These are phyloP conservation scores for Adineta ricciae DNA, from an alignment of 2,888 invertebrate species.

Conservation along the genomic window DNA sequence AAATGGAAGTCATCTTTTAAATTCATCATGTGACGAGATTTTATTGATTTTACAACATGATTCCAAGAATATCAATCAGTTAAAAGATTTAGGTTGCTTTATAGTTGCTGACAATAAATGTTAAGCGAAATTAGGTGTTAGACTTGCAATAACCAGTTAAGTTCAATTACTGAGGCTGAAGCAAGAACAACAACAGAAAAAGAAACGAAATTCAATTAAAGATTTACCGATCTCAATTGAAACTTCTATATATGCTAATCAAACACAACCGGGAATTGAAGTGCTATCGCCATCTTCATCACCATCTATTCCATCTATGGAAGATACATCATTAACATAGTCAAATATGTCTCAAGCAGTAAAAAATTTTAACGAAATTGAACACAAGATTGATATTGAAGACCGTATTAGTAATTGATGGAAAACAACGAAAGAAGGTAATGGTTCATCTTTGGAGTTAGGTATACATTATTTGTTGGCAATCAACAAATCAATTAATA, in stretches of 20 bases:
- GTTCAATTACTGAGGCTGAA: not conserved
- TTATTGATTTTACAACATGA: not conserved
- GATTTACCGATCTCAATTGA: not conserved
- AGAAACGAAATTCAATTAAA: not conserved
- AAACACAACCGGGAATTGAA: not conserved
- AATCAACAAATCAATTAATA: not conserved
- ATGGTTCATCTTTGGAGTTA: not conserved
- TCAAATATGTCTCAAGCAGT: not conserved
- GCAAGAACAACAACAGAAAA: not conserved
- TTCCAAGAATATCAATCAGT: not conserved
- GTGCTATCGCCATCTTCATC: not conserved
- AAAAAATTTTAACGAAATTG: not conserved
- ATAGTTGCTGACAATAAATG: not conserved
- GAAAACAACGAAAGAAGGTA: not conserved
- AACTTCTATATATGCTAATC: not conserved
- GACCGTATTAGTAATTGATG: not conserved
- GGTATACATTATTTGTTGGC: not conserved
- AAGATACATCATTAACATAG: not conserved
- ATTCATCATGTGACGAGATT: not conserved
- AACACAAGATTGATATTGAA: not conserved
- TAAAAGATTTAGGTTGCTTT: not conserved
- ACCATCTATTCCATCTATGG: too few species aligned
- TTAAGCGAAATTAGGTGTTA: not conserved
- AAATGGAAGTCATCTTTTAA: not conserved
- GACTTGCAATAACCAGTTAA: not conserved